A percentile compares a stretch with the other conserved stretches of the same genome.
These are phyloP conservation scores for Pogonophryne albipinna DNA, from an alignment of 2,797 vertebrate species.

Conservation along the genomic window DNA sequence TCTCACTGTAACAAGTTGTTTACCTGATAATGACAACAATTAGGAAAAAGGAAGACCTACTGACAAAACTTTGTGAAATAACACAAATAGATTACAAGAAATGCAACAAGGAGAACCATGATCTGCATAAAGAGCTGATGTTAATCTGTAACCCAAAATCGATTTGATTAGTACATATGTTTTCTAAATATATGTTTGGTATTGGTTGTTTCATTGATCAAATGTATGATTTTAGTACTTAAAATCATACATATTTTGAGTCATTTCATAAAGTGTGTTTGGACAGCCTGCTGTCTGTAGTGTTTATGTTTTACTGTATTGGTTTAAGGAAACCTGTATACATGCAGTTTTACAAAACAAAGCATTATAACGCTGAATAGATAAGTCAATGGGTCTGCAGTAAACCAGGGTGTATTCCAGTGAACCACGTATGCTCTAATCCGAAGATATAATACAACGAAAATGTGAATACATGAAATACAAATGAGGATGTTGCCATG, in stretches of 20 bases:
- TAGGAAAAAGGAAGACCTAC: not conserved
- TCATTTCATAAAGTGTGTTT: not conserved
- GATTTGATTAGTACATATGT: not conserved
- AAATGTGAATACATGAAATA: constrained; percentile 38
- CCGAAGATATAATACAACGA: constrained; percentile 11
- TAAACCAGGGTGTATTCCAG: constrained; percentile 14
- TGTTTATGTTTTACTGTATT: constrained; percentile 3
- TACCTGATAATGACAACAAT: not conserved
- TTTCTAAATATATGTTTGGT: not conserved
- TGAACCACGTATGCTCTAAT: constrained; percentile 4
- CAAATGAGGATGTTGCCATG: constrained; percentile 40
- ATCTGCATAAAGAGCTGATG: not conserved
- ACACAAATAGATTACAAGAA: not conserved
- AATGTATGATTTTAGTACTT: not conserved
- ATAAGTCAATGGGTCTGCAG: not conserved
- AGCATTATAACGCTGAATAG: not conserved
- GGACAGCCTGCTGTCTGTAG: not conserved
- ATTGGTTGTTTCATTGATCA: not conserved
- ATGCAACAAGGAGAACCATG: not conserved
- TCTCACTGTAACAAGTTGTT: not conserved
- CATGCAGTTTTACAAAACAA: not conserved
- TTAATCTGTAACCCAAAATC: not conserved
- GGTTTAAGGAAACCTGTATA: constrained; percentile 7
- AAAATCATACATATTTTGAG: no score
- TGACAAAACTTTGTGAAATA: constrained; percentile 1